Evolutionary conservation across 2,113 vertebrate genomes (phyloP).

Genomic region (Bubalus kerabau): DNA sequence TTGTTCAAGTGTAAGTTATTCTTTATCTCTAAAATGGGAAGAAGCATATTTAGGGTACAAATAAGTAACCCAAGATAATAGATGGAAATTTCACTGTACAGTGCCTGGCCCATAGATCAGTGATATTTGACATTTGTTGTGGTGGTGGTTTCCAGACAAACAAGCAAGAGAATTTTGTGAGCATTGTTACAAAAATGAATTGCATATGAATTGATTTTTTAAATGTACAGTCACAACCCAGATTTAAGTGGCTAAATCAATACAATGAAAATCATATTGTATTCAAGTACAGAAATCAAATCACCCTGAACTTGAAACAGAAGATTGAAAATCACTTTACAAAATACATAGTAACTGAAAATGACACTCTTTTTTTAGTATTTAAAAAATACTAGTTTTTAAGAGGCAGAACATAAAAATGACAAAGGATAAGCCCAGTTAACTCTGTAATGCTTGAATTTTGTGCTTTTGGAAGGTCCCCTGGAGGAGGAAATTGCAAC

Average conservation of each 20-base stretch:
- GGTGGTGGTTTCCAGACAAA: background rate
- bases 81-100: background rate
- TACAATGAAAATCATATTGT: constrained; percentile 74
- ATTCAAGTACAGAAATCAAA: constrained; percentile 73
- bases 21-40: background rate
- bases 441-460: constrained; percentile 47
- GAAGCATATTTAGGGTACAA: background rate
- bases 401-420: constrained; percentile 70
- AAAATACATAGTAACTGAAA: constrained; percentile 72
- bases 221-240: constrained; percentile 75
- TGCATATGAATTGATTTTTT: constrained; percentile 75
- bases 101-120: background rate
- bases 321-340: constrained; percentile 73
- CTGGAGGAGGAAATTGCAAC: background rate
- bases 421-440: constrained; percentile 59
- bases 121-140: background rate
- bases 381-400: constrained; percentile 67
- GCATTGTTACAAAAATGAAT: constrained; percentile 79
- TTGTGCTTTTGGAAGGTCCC: constrained; percentile 25
- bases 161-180: constrained; percentile 69
- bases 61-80: background rate
- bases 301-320: constrained; percentile 69
- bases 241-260: constrained; percentile 76
- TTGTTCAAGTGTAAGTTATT: background rate
- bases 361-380: constrained; percentile 47